phyloP scores from a whole-genome alignment of 2,888 invertebrate species.

The Eremobia ochroleuca region DNA sequence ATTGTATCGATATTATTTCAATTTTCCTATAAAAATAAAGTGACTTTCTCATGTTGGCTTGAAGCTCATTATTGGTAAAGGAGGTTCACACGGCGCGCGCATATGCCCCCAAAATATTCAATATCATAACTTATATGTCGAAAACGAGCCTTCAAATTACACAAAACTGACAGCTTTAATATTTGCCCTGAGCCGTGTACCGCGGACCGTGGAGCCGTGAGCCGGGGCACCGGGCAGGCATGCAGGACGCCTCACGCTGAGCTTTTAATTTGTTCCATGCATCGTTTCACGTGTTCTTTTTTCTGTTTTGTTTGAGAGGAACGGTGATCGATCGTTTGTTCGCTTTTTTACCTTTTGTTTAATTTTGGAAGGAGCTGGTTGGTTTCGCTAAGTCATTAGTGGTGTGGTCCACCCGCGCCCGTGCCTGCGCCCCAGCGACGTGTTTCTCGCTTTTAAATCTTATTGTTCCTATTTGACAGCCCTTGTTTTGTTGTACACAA shows the following conservation, averaged over 20 bases:
- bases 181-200: slow-evolving; percentile 85
- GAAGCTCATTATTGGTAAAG: slow-evolving; percentile 77
- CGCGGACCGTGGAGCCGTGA: slow-evolving; percentile 64
- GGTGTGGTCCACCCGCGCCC: slow-evolving; percentile 69
- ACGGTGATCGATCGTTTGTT: slow-evolving; percentile 89
- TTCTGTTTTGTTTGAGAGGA: slow-evolving; percentile 87
- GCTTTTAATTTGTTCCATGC: slow-evolving; percentile 90
- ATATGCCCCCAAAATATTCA: slow-evolving; percentile 85
- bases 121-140: slow-evolving; percentile 89
- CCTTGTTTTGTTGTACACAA: slow-evolving; percentile 73
- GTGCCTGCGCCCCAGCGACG: slow-evolving; percentile 54
- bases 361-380: slow-evolving; percentile 86
- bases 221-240: slow-evolving; percentile 3
- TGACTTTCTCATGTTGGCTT: slow-evolving; percentile 76
- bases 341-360: slow-evolving; percentile 89
- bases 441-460: slow-evolving; percentile 77
- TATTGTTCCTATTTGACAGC: slow-evolving; percentile 79
- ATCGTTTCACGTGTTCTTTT: slow-evolving; percentile 88
- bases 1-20: slow-evolving; percentile 82
- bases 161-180: slow-evolving; percentile 90
- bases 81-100: slow-evolving; percentile 79
- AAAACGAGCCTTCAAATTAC: slow-evolving; percentile 89
- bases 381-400: slow-evolving; percentile 90
- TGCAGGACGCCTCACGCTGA: slow-evolving; percentile 86
- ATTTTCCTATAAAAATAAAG: slow-evolving; percentile 76